phyloP scores from a whole-genome alignment of 2,113 vertebrate genomes.

The Odontesthes bonariensis region DNA sequence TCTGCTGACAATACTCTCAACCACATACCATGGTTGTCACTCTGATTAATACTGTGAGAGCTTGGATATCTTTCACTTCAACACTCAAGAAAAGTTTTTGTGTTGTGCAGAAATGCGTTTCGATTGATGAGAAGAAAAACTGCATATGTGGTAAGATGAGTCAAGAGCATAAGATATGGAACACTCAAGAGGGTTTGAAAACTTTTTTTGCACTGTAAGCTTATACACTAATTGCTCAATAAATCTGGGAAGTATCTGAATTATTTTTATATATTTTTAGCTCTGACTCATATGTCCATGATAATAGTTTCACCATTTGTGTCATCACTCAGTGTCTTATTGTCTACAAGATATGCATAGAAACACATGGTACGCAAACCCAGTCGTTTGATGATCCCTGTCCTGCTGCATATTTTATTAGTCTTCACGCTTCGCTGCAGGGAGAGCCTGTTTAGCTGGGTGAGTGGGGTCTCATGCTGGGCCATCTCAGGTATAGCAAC shows the following conservation, averaged over 20 bases:
- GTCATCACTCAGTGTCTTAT: conserved; percentile 15
- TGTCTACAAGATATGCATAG: conserved; percentile 43
- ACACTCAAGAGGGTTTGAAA: too few relatives aligned
- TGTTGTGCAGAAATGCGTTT: too few relatives aligned
- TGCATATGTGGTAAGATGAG: too few relatives aligned
- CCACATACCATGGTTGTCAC: too few relatives aligned
- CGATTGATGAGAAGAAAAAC: too few relatives aligned
- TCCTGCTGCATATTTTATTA: conserved; percentile 84
- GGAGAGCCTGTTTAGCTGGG: conserved; percentile 60
- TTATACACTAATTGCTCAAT: too few relatives aligned
- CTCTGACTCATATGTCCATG: not conserved
- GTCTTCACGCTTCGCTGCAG: conserved; percentile 77
- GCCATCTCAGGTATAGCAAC: conserved; percentile 76
- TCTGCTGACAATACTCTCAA: too few relatives aligned
- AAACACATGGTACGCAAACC: conserved; percentile 74
- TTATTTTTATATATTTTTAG: not conserved
- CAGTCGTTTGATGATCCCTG: conserved; percentile 60
- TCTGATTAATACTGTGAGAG: too few relatives aligned
- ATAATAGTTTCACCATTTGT: not conserved
- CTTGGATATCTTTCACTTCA: too few relatives aligned
- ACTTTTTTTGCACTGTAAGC: too few relatives aligned
- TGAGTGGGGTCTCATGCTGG: conserved; percentile 56
- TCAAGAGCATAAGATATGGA: too few relatives aligned
- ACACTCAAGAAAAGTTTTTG: too few relatives aligned
- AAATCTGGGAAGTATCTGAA: not conserved